Base-by-base conservation (phyloP, 2,888 invertebrate genomes). In the Entomobrya multifasciata region DNA sequence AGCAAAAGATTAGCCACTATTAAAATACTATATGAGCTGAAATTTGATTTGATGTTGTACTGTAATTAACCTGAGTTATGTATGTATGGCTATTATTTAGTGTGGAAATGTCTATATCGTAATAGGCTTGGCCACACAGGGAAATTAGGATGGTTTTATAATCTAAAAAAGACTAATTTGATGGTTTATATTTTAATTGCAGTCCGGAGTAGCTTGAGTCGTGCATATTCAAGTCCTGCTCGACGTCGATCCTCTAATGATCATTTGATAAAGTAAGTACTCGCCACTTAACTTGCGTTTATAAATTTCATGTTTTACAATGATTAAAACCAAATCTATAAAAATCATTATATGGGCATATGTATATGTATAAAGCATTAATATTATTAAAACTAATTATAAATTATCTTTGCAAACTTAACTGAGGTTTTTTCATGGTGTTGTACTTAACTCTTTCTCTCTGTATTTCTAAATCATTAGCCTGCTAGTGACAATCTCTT, bases 401-500 rank as follows among this genome's bases (percentile, higher is more conserved):
- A n/a, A n/a, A n/a, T n/a, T n/a, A 55, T 22, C 10, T 55, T 22
- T 55, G 11, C 22, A 6, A 17, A 2, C 2, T 17, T 55, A 27
- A 30, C 8, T 36, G 36, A 65, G 27, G 17, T 67, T 17, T 36
- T n/a, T 60, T 30, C 60, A 76, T 57, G 36, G 36, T 36, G 36
- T 8, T n/a, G n/a, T n/a, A n/a, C 55, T 22, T 11, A 74, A 62
- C 27, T 22, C 11, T 47, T 52, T 67, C 47, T 49, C 25, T 52
- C 60, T 81, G 3, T 78, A n/a, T 57, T 27, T 84, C 72, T 94
- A 57, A 76, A 36, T 57, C 36, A 76, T 92, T 95, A 97, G 96
- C 95, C 96, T 96, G 95, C 96, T 96, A 95, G 96, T 96, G 95
- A 96, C 96, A 94, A 96, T 96, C 94, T 96, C 96, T 93, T 95